Evolutionary conservation across 1,140 invertebrate species (phyloP).

Genomic region (Anoplophora glabripennis): DNA sequence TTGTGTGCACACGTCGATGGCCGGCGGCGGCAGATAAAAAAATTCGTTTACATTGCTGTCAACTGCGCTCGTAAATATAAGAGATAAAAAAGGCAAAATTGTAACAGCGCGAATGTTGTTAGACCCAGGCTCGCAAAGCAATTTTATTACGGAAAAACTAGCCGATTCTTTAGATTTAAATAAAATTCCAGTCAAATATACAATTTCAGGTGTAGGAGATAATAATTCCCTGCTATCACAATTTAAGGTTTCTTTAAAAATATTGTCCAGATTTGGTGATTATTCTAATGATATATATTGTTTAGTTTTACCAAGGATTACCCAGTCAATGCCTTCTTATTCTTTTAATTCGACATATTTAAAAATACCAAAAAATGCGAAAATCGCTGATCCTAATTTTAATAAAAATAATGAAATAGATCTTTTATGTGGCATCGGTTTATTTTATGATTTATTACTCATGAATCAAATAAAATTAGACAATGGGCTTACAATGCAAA

Average conservation of each 20-base stretch:
- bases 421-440: conserved; percentile 3
- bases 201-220: not conserved
- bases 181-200: not conserved
- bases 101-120: no score
- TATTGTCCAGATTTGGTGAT: not conserved
- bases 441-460: conserved; percentile 15
- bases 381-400: no score
- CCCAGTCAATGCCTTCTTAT: not conserved
- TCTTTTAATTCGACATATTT: conserved; percentile 8
- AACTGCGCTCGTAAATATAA: conserved; percentile 9
- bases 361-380: conserved; percentile 4
- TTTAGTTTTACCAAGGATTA: no score
- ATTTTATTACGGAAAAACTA: no score
- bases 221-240: not conserved
- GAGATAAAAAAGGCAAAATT: conserved; percentile 2
- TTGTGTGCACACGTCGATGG: no score
- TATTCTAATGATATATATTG: no score
- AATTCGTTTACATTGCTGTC: conserved; percentile 2
- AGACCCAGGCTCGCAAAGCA: no score
- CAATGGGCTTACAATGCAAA: not conserved
- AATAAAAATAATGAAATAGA: conserved; percentile 1
- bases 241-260: conserved; percentile 4
- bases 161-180: no score
- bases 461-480: conserved; percentile 1
- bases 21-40: no score